Evolutionary conservation across 2,113 vertebrate species (phyloP).

Genomic region (Poicephalus gulielmi): DNA sequence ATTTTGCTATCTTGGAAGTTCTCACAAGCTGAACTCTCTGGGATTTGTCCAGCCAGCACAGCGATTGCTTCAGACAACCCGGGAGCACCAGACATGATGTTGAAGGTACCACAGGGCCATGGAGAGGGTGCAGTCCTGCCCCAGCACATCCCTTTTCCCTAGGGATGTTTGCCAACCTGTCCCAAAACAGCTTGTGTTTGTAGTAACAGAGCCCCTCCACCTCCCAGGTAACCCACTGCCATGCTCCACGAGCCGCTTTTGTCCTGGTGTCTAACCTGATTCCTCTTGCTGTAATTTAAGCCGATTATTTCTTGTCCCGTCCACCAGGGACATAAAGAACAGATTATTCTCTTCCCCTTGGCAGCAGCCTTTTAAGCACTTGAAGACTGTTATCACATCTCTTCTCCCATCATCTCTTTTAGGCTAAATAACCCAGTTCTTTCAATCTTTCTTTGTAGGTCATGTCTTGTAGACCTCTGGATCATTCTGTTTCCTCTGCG

Average conservation of each 20-base stretch:
- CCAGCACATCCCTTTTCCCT: background rate
- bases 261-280: conserved; percentile 52
- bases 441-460: conserved; percentile 70
- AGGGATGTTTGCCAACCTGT: background rate
- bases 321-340: conserved; percentile 51
- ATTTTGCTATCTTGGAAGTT: background rate
- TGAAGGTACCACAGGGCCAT: background rate
- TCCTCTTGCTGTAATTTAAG: conserved; percentile 63
- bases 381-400: conserved; percentile 63
- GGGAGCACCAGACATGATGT: background rate
- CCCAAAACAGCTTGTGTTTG: background rate
- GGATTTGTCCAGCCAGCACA: background rate
- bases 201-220: background rate
- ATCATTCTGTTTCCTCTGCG: background rate
- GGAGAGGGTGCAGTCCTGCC: background rate
- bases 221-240: background rate
- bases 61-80: background rate
- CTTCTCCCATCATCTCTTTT: conserved; percentile 67
- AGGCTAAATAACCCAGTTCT: conserved; percentile 69
- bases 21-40: background rate
- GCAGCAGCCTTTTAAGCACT: conserved; percentile 63
- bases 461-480: conserved; percentile 61
- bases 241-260: background rate
- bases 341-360: conserved; percentile 61
- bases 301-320: conserved; percentile 64